phyloP scores from a whole-genome alignment of 2,888 invertebrate genomes.

The Peribatodes rhomboidaria region DNA sequence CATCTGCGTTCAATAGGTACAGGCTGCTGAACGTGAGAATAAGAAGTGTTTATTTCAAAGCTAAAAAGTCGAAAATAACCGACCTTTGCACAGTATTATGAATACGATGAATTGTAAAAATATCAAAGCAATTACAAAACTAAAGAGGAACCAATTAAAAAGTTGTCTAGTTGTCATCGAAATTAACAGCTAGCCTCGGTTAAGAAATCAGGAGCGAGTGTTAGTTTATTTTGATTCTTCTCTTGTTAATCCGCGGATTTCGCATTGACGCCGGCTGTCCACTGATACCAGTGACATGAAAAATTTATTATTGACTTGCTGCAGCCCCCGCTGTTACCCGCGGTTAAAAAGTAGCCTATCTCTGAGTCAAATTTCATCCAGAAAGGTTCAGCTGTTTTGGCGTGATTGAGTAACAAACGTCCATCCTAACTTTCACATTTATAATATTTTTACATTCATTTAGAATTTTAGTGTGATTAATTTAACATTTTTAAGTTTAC shows the following conservation, averaged over 20 bases:
- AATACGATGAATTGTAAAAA: background rate
- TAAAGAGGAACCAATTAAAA: slow-evolving; percentile 45
- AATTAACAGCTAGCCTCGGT: slow-evolving; percentile 60
- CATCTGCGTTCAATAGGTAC: slow-evolving; percentile 36
- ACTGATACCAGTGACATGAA: background rate
- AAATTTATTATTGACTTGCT: too few relatives aligned
- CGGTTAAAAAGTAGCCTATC: too few relatives aligned
- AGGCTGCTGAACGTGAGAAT: slow-evolving; percentile 23
- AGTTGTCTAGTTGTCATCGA: slow-evolving; percentile 56
- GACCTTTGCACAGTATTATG: slow-evolving; percentile 1
- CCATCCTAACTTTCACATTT: too few relatives aligned
- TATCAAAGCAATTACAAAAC: slow-evolving; percentile 9
- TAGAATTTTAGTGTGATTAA: too few relatives aligned
- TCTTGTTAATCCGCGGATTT: slow-evolving; percentile 51
- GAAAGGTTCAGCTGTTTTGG: too few relatives aligned
- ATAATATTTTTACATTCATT: too few relatives aligned
- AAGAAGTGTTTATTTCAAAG: slow-evolving; percentile 17
- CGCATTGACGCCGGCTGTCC: background rate
- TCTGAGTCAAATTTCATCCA: too few relatives aligned
- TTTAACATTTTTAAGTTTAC: too few relatives aligned
- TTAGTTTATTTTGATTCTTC: slow-evolving; percentile 56
- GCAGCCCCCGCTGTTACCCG: too few relatives aligned
- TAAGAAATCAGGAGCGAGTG: slow-evolving; percentile 44
- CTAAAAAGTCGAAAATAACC: slow-evolving; percentile 10
- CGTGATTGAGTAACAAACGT: too few relatives aligned